Conservation (phyloP, 2,113 vertebrate species). For the Brachionichthys hirsutus region DNA sequence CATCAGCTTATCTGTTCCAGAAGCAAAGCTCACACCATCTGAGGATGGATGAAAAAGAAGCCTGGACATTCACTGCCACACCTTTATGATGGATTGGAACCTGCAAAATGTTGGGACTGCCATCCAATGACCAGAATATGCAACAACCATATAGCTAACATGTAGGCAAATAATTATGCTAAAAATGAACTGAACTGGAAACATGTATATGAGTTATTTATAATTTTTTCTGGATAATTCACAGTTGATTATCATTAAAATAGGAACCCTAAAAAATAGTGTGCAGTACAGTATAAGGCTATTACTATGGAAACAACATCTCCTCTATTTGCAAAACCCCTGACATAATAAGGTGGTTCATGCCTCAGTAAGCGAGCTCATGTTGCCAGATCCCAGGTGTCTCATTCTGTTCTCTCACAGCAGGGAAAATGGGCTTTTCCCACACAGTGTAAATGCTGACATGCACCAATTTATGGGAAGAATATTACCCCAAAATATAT, state of each 20-base stretch:
- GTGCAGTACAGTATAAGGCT: neutral
- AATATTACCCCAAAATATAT: constrained; percentile 4
- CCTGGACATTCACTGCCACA: no score
- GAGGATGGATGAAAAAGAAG: no score
- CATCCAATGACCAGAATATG: no score
- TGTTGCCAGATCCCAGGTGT: constrained; percentile 27
- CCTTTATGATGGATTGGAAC: no score
- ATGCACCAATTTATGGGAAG: neutral
- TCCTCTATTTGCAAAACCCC: constrained; percentile 6
- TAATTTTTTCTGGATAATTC: neutral
- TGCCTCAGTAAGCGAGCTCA: constrained; percentile 34
- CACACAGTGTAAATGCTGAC: neutral
- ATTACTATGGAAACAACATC: constrained; percentile 45
- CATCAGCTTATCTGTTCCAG: no score
- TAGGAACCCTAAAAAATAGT: no score
- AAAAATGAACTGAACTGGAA: neutral
- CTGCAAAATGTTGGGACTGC: no score
- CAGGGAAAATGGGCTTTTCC: neutral
- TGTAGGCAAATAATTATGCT: no score
- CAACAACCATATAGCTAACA: no score
- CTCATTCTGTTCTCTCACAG: constrained; percentile 1
- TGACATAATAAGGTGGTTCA: constrained; percentile 4
- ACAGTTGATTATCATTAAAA: neutral
- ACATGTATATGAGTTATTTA: neutral
- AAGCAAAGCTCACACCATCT: no score